A percentile compares a stretch with the other conserved stretches of the same genome.
Evolutionary conservation across 2,113 vertebrate genomes (phyloP).

Genomic region (Bagarius yarrelli): DNA sequence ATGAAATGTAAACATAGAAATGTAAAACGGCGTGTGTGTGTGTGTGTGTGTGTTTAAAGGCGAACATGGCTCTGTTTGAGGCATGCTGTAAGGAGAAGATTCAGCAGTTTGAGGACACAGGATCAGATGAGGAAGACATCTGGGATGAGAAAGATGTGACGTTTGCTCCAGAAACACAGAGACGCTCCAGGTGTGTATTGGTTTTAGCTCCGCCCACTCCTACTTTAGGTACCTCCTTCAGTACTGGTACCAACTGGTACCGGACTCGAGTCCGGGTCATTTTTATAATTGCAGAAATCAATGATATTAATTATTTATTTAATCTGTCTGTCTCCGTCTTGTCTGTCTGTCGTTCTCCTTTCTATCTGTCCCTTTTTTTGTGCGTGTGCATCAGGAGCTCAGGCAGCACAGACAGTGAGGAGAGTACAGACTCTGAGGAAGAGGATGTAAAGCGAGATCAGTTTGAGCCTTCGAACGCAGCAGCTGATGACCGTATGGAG

Average conservation of each 20-base stretch:
- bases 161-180: constrained; percentile 88
- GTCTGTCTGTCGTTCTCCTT: too few relatives aligned
- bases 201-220: not conserved
- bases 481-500: constrained; percentile 91
- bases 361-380: not conserved
- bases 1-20: not conserved
- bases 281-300: too few relatives aligned
- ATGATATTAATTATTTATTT: too few relatives aligned
- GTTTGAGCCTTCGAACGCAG: constrained; percentile 78
- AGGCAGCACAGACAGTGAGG: constrained; percentile 97
- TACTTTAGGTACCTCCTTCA: not conserved
- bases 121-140: constrained; percentile 98
- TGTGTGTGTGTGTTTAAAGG: not conserved
- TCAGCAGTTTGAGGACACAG: constrained; percentile 96
- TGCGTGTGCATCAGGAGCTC: constrained; percentile 75
- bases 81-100: constrained; percentile 97
- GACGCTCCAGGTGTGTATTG: constrained; percentile 80
- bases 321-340: not conserved
- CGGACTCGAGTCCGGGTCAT: too few relatives aligned
- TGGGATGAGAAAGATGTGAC: constrained; percentile 97
- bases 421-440: constrained; percentile 98
- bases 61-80: constrained; percentile 79
- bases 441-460: constrained; percentile 90
- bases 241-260: not conserved
- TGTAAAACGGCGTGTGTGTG: not conserved